Base-by-base conservation (phyloP, 2,888 invertebrate genomes). In the Chrysodeixis includens region DNA sequence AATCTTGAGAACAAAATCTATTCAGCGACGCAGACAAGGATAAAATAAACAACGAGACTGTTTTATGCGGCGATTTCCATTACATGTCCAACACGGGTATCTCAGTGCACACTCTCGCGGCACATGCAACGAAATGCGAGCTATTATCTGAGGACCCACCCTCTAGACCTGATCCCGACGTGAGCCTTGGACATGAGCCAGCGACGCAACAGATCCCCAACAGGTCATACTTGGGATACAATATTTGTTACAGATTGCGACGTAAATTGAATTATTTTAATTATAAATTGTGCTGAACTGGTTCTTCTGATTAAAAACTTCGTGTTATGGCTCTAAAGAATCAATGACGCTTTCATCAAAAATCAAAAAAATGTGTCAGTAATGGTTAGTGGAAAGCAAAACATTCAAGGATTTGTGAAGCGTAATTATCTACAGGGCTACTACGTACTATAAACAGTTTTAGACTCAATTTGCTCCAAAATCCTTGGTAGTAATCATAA, bases 131-230 rank as follows among this genome's bases (percentile, higher is more conserved):
- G 76, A 74, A 81, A 74, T 74, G 73, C 74, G 70, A 74, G 81
- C 86, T 84, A 90, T 90, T 92, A 92, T 90, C 89, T 89, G 86
- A 87, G 87, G 86, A 84, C 83, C 84, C 79, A 78, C 81, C 79
- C 71, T 84, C 78, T 79, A 82, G 84, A 82, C 83, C 80, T 86
- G 88, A 91, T 91, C 85, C 88, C 76, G 63, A 85, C 87, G 87
- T 82, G 83, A 86, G 82, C 81, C 76, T 92, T 93, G 94, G 93
- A 90, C 82, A 73, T 60, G 65, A 75, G 93, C 93, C 94, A 93
- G 87, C 69, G 76, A 87, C 67, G 90, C 90, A 92, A 93, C 93
- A 93, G 92, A 90, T 92, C 83, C 73, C 84, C 88, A 92, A 91
- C 90, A 92, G 88, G 88, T 91, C 79, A 40, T 40, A 40, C 40